Conservation (phyloP, 2,113 vertebrate genomes). For the Sapayoa aenigma region DNA sequence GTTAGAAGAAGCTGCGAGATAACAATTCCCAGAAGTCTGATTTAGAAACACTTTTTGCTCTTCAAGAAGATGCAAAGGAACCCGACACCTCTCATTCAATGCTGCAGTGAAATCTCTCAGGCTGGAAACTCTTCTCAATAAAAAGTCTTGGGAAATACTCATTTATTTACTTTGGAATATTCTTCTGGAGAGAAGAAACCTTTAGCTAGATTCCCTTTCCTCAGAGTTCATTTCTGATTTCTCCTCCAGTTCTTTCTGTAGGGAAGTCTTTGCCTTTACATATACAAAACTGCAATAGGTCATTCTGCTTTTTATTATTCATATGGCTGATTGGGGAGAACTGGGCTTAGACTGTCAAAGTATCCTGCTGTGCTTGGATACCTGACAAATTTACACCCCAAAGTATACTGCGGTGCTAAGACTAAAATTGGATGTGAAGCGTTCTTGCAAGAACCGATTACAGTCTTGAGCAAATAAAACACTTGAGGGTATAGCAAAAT, state of each 20-base stretch:
- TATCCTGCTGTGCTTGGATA: slow-evolving; percentile 24
- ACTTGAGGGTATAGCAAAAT: background rate
- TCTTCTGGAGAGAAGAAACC: background rate
- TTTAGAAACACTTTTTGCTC: slow-evolving; percentile 33
- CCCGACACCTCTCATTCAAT: background rate
- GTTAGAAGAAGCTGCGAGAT: slow-evolving; percentile 54
- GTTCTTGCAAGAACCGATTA: background rate
- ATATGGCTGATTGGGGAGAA: background rate
- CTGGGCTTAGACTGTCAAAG: background rate
- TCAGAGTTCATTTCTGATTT: background rate
- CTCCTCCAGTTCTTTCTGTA: background rate
- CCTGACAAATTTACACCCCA: slow-evolving; percentile 49
- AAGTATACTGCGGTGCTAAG: slow-evolving; percentile 2
- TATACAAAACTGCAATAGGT: background rate
- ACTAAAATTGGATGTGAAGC: slow-evolving; percentile 13
- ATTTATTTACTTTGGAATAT: background rate
- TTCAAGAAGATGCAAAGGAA: slow-evolving; percentile 6
- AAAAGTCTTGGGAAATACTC: background rate
- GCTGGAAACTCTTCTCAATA: background rate
- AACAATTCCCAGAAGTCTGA: slow-evolving; percentile 45
- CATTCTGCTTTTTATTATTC: background rate
- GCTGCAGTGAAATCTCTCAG: background rate
- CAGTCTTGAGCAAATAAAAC: slow-evolving; percentile 17
- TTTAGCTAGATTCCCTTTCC: background rate
- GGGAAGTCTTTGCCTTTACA: background rate